These are phyloP conservation scores for Notothenia coriiceps DNA, from an alignment of 2,113 vertebrate genomes.

Conservation along the genomic window DNA sequence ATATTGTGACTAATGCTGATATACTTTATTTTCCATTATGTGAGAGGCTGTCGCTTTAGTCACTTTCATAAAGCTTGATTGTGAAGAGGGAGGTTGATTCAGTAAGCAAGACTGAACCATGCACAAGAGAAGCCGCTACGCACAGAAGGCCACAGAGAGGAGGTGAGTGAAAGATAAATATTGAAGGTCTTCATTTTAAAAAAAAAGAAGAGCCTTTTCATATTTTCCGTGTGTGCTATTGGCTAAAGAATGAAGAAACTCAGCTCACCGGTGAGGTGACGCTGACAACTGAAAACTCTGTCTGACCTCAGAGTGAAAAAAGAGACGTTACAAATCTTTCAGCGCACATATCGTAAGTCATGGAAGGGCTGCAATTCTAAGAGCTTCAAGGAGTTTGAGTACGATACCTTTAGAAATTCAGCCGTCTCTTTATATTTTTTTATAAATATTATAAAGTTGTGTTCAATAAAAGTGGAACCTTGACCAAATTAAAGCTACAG, in stretches of 20 bases:
- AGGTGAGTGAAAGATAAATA: conserved; percentile 36
- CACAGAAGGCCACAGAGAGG: conserved; percentile 27
- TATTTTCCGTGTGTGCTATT: not conserved
- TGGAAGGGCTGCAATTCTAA: not conserved
- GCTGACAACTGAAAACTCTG: conserved; percentile 19
- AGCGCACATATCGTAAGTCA: conserved; percentile 16
- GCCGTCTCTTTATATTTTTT: conserved; percentile 6
- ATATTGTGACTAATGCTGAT: conserved; percentile 41
- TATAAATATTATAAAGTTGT: not conserved
- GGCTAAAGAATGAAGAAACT: conserved; percentile 8
- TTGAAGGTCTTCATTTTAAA: conserved; percentile 1
- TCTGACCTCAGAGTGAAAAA: conserved; percentile 28
- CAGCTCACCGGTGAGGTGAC: not conserved
- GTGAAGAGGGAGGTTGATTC: conserved; percentile 31
- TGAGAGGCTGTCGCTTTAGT: conserved; percentile 27
- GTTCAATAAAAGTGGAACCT: conserved; percentile 9
- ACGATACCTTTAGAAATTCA: conserved; percentile 23
- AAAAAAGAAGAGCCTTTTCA: conserved; percentile 2
- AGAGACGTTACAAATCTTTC: conserved; percentile 23
- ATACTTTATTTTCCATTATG: conserved; percentile 43
- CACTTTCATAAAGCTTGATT: conserved; percentile 34
- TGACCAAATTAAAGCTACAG: not conserved
- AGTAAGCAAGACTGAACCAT: conserved; percentile 21
- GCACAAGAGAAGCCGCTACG: conserved; percentile 14
- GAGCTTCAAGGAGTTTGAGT: conserved; percentile 15